Conservation (phyloP, 64 coral and sea anemone genomes). For the Pocillopora damicornis region DNA sequence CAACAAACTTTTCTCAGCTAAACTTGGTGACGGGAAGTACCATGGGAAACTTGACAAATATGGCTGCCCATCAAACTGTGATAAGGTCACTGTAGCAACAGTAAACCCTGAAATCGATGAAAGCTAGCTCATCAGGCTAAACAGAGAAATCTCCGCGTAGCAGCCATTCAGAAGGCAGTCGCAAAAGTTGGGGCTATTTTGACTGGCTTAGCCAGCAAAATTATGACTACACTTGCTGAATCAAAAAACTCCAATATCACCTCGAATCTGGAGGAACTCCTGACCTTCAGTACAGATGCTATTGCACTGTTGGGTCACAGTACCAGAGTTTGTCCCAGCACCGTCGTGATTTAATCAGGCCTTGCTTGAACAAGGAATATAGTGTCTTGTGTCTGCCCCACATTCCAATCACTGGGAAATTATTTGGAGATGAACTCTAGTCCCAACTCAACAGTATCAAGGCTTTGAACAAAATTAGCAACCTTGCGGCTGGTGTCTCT, state of each 20-base stretch:
- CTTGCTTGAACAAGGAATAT: constrained; percentile 56
- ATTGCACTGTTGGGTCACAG: constrained; percentile 50
- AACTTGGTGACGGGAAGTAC: constrained; percentile 36
- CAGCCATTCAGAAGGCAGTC: constrained; percentile 29
- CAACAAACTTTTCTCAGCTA: constrained; percentile 29
- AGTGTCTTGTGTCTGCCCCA: constrained; percentile 37
- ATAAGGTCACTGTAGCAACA: constrained; percentile 24
- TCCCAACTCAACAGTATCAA: constrained; percentile 64
- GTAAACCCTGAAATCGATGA: constrained; percentile 46
- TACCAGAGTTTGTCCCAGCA: constrained; percentile 29
- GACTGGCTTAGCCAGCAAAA: constrained; percentile 1
- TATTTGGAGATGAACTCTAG: constrained; percentile 52
- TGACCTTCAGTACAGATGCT: constrained; percentile 37
- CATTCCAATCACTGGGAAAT: constrained; percentile 47
- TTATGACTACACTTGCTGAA: not conserved
- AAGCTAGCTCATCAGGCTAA: constrained; percentile 22
- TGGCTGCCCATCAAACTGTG: constrained; percentile 45
- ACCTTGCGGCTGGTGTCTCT: constrained; percentile 20
- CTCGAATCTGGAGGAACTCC: constrained; percentile 27
- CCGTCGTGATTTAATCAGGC: constrained; percentile 38
- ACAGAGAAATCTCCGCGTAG: constrained; percentile 15
- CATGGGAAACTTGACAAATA: constrained; percentile 49
- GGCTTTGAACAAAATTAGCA: constrained; percentile 51
- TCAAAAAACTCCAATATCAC: not conserved
- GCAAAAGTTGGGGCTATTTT: constrained; percentile 38